Conservation (phyloP, 1,140 invertebrate species). For the Bombyx mori region ASM3026992v2 NC_085111.1:12261001-12261500, state of each 20-base stretch:
- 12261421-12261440: slow-evolving; percentile 20
- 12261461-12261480: slow-evolving; percentile 48
- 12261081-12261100: slow-evolving; percentile 91
- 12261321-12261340: slow-evolving; percentile 64
- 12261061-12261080: slow-evolving; percentile 88
- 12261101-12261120: slow-evolving; percentile 82
- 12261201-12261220: slow-evolving; percentile 37
- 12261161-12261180: slow-evolving; percentile 84
- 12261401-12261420: slow-evolving; percentile 26
- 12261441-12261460: slow-evolving; percentile 30
- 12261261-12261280: slow-evolving; percentile 24
- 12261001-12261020: slow-evolving; percentile 90
- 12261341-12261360: slow-evolving; percentile 70
- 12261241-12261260: slow-evolving; percentile 64
- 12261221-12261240: slow-evolving; percentile 59
- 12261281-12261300: slow-evolving; percentile 39
- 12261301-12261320: slow-evolving; percentile 53
- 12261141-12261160: slow-evolving; percentile 86
- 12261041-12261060: slow-evolving; percentile 88
- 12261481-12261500: slow-evolving; percentile 31
- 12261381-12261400: slow-evolving; percentile 56
- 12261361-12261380: slow-evolving; percentile 73
- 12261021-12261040: slow-evolving; percentile 94
- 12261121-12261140: slow-evolving; percentile 83
- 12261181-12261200: slow-evolving; percentile 77